A percentile compares a stretch with the other conserved stretches of the same genome.
These are phyloP conservation scores for Pomacea canaliculata DNA, from an alignment of 2,888 invertebrate genomes.

Conservation along the genomic window DNA sequence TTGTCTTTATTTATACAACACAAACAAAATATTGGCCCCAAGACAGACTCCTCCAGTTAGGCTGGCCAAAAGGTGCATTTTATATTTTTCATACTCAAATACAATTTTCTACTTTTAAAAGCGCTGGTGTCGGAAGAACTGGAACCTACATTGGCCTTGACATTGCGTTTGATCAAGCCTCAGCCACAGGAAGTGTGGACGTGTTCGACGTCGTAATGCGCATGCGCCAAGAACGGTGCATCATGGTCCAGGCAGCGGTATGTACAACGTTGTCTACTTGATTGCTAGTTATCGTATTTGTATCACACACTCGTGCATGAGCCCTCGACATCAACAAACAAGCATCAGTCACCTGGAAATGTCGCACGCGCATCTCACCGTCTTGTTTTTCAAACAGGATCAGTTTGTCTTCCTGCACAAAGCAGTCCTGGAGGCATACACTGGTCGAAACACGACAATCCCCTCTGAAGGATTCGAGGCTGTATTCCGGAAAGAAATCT, in stretches of 20 bases:
- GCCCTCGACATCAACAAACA: too few relatives aligned
- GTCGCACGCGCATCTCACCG: too few relatives aligned
- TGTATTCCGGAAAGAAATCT: background rate
- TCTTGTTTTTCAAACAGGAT: background rate
- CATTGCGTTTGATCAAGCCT: background rate
- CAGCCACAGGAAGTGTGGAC: background rate
- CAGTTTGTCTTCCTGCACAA: background rate
- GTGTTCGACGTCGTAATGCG: background rate
- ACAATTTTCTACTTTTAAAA: background rate
- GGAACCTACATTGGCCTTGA: slow-evolving; percentile 6
- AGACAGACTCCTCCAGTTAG: too few relatives aligned
- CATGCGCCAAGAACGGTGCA: background rate
- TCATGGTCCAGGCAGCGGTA: background rate
- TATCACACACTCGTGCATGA: too few relatives aligned
- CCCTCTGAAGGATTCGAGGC: background rate
- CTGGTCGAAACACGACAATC: background rate
- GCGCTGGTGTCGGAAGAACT: background rate
- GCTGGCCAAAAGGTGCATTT: too few relatives aligned
- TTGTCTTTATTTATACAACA: too few relatives aligned
- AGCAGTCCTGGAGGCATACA: background rate
- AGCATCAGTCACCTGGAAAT: too few relatives aligned
- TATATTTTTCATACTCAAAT: too few relatives aligned
- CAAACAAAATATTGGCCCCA: too few relatives aligned
- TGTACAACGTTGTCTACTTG: background rate
- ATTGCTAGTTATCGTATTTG: too few relatives aligned